Evolutionary conservation across 2,113 vertebrate species (phyloP).

Genomic region (Synodontis membranacea): DNA sequence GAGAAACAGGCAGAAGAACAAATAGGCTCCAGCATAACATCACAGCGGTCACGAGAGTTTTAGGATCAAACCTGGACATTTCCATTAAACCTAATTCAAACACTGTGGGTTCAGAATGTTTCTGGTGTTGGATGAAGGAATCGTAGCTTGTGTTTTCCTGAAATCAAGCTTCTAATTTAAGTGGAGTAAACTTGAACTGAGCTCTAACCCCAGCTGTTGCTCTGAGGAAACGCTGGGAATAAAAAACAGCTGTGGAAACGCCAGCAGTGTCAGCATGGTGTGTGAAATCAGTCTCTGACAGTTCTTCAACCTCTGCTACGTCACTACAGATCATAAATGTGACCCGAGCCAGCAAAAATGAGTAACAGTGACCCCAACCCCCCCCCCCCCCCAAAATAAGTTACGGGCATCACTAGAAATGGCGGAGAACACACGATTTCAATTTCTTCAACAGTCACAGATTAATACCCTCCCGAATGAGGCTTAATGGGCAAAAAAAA

Average conservation of each 20-base stretch:
- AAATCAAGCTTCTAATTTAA: conserved; percentile 21
- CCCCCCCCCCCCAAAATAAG: too few relatives aligned
- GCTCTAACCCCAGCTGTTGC: background rate
- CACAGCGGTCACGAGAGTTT: background rate
- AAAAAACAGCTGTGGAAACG: background rate
- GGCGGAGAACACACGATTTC: too few relatives aligned
- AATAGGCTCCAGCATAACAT: too few relatives aligned
- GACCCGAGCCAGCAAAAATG: too few relatives aligned
- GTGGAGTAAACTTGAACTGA: background rate
- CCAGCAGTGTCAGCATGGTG: background rate
- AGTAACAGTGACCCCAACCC: too few relatives aligned
- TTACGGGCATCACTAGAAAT: too few relatives aligned
- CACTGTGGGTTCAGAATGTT: background rate
- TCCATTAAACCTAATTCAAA: background rate
- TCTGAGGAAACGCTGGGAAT: background rate
- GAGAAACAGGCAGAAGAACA: background rate
- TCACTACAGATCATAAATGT: background rate
- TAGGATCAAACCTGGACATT: background rate
- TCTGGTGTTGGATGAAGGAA: background rate
- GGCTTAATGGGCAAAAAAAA: too few relatives aligned
- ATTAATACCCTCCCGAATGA: too few relatives aligned
- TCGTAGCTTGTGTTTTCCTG: background rate
- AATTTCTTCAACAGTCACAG: too few relatives aligned
- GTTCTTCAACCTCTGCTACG: background rate
- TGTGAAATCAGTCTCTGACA: background rate